Percentiles rank a stretch among this genome's conserved stretches.
Evolutionary conservation across 2,888 invertebrate species (phyloP).

Genomic region (Nomada fucata): DNA sequence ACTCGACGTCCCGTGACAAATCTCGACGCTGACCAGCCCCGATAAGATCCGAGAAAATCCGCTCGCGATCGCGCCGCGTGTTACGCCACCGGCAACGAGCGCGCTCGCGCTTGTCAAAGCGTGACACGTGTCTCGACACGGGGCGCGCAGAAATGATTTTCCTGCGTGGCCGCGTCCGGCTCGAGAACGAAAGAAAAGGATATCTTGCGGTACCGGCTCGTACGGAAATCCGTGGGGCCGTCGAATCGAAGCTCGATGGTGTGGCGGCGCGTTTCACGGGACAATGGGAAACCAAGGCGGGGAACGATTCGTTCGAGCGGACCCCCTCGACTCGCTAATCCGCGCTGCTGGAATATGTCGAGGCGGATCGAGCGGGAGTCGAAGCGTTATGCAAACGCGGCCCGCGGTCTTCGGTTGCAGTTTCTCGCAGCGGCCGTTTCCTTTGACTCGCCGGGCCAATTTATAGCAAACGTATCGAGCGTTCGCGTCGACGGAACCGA

Average conservation of each 20-base stretch:
- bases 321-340: conserved; percentile 27
- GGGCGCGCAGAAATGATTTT: conserved; percentile 37
- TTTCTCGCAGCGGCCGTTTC: conserved; percentile 41
- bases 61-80: conserved; percentile 29
- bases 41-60: conserved; percentile 47
- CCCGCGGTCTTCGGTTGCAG: conserved; percentile 22
- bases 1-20: conserved; percentile 43
- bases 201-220: neutral
- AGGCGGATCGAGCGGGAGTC: conserved; percentile 25
- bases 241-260: too few species aligned
- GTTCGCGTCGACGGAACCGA: conserved; percentile 10
- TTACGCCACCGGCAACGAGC: conserved; percentile 39
- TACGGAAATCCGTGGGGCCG: neutral
- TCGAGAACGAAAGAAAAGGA: neutral
- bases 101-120: conserved; percentile 44
- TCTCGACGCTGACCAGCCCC: conserved; percentile 5
- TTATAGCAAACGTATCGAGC: conserved; percentile 11
- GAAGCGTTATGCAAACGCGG: conserved; percentile 38
- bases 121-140: conserved; percentile 54
- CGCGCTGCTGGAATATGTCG: conserved; percentile 23
- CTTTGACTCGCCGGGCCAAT: conserved; percentile 47
- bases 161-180: neutral
- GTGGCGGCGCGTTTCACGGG: neutral
- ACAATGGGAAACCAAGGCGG: conserved; percentile 10
- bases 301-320: conserved; percentile 19